Evolutionary conservation across 2,113 vertebrate genomes (phyloP).

Genomic region (Vidua chalybeata): DNA sequence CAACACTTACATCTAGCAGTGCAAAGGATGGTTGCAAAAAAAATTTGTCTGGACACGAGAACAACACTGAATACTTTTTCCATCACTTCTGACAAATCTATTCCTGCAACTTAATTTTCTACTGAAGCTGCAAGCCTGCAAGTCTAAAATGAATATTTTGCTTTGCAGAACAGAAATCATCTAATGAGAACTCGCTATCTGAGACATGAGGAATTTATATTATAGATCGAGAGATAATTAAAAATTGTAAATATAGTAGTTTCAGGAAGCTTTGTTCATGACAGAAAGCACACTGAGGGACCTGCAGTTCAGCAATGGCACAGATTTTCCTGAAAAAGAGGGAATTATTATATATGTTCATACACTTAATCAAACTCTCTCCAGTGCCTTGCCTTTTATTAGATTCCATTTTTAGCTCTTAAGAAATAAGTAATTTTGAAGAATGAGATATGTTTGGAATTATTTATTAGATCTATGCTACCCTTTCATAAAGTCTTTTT

Average conservation of each 20-base stretch:
- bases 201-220: not conserved
- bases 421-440: not conserved
- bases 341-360: not conserved
- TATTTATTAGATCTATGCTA: not conserved
- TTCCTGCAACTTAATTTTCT: not conserved
- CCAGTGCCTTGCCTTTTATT: not conserved
- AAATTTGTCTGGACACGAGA: not conserved
- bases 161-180: not conserved
- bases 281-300: not conserved
- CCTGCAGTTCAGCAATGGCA: not conserved
- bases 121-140: not conserved
- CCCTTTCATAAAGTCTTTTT: not conserved
- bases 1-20: not conserved
- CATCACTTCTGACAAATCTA: not conserved
- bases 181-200: not conserved
- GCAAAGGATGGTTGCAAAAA: not conserved
- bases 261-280: not conserved
- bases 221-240: not conserved
- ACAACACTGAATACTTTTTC: not conserved
- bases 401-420: not conserved
- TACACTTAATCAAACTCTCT: not conserved
- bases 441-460: not conserved
- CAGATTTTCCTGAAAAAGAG: not conserved
- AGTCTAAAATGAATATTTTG: conserved; percentile 4
- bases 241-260: not conserved